phyloP scores from a whole-genome alignment of 37 sponge, comb jelly and placozoan species.

The Cladorhizidae sp. region DNA sequence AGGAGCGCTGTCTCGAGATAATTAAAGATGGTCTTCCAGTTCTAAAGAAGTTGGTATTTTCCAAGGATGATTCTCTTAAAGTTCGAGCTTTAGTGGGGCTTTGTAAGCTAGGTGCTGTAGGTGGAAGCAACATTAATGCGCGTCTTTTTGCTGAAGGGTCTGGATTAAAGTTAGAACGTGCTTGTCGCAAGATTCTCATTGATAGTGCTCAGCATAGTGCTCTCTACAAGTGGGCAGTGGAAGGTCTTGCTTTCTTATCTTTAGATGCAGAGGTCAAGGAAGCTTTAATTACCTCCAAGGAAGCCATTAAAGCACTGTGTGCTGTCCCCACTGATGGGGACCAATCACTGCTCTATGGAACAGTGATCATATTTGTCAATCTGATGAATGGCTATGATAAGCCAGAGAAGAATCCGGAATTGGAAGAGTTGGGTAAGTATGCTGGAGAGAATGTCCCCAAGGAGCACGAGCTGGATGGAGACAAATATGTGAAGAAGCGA shows the following conservation, averaged over 20 bases:
- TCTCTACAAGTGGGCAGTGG: constrained; percentile 85
- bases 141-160: constrained; percentile 66
- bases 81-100: constrained; percentile 91
- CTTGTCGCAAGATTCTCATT: constrained; percentile 77
- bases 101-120: constrained; percentile 84
- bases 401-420: constrained; percentile 78
- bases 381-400: constrained; percentile 96
- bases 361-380: constrained; percentile 84
- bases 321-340: constrained; percentile 42
- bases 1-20: constrained; percentile 71
- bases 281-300: constrained; percentile 56
- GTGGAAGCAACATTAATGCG: constrained; percentile 83
- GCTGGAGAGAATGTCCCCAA: constrained; percentile 93
- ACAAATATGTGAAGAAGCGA: constrained; percentile 67
- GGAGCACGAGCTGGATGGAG: constrained; percentile 80
- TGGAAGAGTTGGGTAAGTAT: constrained; percentile 85
- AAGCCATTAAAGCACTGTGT: constrained; percentile 61
- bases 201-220: constrained; percentile 17
- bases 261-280: constrained; percentile 95
- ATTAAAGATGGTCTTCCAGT: constrained; percentile 64
- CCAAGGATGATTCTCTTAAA: constrained; percentile 60
- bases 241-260: constrained; percentile 89
- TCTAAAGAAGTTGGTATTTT: constrained; percentile 70
- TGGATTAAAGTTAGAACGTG: constrained; percentile 59
- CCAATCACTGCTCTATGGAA: constrained; percentile 78